Evolutionary conservation across 2,113 vertebrate species (phyloP).

Genomic region (Calidris pugnax): DNA sequence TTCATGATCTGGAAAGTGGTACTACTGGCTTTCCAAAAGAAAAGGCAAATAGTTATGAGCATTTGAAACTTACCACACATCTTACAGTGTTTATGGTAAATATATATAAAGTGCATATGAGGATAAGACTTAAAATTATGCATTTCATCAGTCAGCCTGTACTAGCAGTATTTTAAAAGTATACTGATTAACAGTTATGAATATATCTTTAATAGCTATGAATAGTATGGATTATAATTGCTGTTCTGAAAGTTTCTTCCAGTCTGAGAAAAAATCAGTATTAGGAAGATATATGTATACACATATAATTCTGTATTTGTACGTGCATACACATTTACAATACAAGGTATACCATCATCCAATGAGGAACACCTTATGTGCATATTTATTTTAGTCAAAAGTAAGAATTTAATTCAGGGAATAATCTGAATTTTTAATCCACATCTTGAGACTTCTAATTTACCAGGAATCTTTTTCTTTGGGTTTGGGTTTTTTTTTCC

Average conservation of each 20-base stretch:
- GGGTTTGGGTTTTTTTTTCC: background rate
- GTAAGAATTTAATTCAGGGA: background rate
- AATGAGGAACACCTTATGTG: background rate
- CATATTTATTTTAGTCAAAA: background rate
- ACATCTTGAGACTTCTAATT: background rate
- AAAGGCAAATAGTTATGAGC: background rate
- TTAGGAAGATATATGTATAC: background rate
- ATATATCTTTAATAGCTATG: background rate
- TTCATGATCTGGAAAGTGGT: background rate
- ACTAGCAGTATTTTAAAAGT: background rate
- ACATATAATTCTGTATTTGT: background rate
- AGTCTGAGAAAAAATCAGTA: background rate
- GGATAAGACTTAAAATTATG: background rate
- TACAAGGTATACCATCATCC: background rate
- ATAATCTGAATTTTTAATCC: background rate
- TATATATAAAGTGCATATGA: background rate
- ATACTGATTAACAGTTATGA: background rate
- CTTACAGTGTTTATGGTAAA: background rate
- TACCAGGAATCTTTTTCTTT: background rate
- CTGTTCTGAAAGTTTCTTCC: background rate
- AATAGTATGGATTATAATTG: background rate
- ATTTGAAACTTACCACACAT: background rate
- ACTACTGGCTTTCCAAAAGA: background rate
- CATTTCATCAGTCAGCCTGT: background rate
- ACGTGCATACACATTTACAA: rapidly evolving